Evolutionary conservation across 2,888 invertebrate genomes (phyloP).

Genomic region (Dryobota labecula): DNA sequence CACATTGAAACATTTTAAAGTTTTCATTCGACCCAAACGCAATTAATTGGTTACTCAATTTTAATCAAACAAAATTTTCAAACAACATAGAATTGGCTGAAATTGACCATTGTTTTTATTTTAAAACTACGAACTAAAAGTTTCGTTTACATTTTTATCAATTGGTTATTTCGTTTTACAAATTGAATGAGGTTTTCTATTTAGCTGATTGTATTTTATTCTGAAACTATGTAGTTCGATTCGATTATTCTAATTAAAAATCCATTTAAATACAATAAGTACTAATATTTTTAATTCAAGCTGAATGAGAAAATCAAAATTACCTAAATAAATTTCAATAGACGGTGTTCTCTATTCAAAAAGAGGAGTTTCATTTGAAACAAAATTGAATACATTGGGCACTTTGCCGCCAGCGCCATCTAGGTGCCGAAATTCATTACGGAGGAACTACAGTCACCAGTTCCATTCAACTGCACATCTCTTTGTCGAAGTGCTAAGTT

Average conservation of each 20-base stretch:
- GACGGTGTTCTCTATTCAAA: conserved; percentile 3
- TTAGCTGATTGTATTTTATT: background rate
- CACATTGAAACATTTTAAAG: background rate
- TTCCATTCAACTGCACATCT: conserved; percentile 60
- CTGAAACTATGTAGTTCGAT: background rate
- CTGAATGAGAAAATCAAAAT: background rate
- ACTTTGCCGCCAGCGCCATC: conserved; percentile 30
- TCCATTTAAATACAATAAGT: background rate
- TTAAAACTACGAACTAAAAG: conserved; percentile 14
- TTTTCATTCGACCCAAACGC: background rate
- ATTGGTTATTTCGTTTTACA: background rate
- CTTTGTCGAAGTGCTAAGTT: conserved; percentile 67
- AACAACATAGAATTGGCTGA: background rate
- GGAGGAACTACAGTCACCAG: conserved; percentile 35
- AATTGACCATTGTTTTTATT: conserved; percentile 13
- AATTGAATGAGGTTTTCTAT: background rate
- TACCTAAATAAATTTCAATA: conserved; percentile 6
- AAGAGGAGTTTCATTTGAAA: conserved; percentile 5
- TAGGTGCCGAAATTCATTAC: conserved; percentile 55
- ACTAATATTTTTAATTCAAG: too few species aligned
- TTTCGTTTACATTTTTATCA: background rate
- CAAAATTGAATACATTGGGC: conserved; percentile 19
- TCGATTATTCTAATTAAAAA: background rate
- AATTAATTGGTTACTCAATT: background rate
- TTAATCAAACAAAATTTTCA: conserved; percentile 10